phyloP scores from a whole-genome alignment of 2,113 vertebrate genomes.

The Tachysurus fulvidraco region DNA sequence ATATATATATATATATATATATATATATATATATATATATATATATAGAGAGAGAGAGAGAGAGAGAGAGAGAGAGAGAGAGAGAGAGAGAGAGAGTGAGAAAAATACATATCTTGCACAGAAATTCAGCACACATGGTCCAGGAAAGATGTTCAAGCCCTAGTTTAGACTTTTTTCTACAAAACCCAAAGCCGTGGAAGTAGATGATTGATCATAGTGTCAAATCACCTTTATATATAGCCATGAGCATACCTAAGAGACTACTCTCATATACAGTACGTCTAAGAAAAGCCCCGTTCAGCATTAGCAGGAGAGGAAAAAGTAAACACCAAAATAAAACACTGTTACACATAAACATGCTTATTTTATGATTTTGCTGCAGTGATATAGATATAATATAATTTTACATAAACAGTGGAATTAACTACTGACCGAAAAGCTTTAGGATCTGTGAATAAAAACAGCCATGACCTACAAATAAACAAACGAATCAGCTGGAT shows the following conservation, averaged over 20 bases:
- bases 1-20: too few species aligned
- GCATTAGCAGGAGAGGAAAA: background rate
- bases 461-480: background rate
- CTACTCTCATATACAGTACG: background rate
- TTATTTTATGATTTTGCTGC: background rate
- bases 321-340: slow-evolving; percentile 7
- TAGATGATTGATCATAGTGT: slow-evolving; percentile 25
- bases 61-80: too few species aligned
- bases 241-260: background rate
- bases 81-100: too few species aligned
- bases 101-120: background rate
- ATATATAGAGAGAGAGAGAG: too few species aligned
- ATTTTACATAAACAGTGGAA: background rate
- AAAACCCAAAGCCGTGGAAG: background rate
- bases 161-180: background rate
- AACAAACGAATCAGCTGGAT: background rate
- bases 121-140: background rate
- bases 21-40: too few species aligned
- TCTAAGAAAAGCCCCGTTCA: background rate
- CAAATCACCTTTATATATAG: background rate
- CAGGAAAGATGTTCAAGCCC: background rate
- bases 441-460: background rate
- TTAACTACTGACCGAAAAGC: background rate
- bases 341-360: background rate
- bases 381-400: background rate